Evolutionary conservation across 2,888 invertebrate species (phyloP).

Genomic region (Drosophila buzzatii): DNA sequence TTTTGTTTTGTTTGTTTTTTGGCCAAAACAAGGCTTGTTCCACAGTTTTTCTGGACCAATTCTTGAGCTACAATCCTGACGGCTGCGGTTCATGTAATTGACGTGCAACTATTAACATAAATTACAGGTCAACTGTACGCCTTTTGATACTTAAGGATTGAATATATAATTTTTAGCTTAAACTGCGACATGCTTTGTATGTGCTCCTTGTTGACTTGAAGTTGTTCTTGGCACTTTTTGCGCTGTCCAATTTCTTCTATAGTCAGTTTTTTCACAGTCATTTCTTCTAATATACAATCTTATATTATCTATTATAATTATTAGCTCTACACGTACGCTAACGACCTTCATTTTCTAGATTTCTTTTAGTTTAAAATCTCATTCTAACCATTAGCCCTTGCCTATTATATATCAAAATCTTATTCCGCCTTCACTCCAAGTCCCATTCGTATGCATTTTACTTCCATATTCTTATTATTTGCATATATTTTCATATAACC

Average conservation of each 20-base stretch:
- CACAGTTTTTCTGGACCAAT: constrained; percentile 10
- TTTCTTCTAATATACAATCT: not conserved
- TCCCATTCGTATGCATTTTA: not conserved
- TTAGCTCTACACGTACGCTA: not conserved
- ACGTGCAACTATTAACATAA: constrained; percentile 16
- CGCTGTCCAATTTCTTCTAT: not conserved
- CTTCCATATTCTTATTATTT: not conserved
- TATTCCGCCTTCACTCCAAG: not conserved
- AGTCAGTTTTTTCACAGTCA: not conserved
- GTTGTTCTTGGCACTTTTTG: not conserved
- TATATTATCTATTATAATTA: not conserved
- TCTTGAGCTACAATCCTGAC: constrained; percentile 6
- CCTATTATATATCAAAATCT: not conserved
- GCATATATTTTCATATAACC: constrained; percentile 1
- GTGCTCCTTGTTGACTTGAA: not conserved
- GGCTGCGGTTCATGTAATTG: not conserved
- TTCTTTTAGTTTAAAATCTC: not conserved
- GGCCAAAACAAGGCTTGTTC: constrained; percentile 22
- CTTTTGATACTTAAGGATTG: not conserved
- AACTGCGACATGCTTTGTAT: not conserved
- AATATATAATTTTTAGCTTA: not conserved
- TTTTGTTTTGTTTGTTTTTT: not conserved
- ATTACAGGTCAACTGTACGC: constrained; percentile 13
- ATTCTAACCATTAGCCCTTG: not conserved
- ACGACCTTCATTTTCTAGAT: not conserved